phyloP scores from a whole-genome alignment of 2,888 invertebrate species.

The Pyrrhosoma nymphula region DNA sequence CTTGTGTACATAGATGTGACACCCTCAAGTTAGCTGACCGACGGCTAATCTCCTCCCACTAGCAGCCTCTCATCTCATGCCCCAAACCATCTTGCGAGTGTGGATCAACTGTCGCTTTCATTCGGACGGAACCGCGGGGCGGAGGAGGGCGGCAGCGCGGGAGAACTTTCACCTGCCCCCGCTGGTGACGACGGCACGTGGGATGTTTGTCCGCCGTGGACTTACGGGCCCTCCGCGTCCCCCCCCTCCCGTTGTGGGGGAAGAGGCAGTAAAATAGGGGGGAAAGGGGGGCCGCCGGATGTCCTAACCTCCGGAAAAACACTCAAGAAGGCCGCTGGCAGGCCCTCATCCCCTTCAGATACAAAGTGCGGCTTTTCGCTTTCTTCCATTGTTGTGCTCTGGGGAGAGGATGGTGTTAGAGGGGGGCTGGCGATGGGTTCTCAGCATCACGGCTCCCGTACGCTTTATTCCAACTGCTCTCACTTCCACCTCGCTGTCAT shows the following conservation, averaged over 20 bases:
- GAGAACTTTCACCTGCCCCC: background rate
- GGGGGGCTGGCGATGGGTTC: background rate
- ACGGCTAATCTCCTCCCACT: background rate
- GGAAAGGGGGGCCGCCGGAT: background rate
- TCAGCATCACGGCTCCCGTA: background rate
- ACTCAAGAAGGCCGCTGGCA: background rate
- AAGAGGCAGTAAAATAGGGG: background rate
- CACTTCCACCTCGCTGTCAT: background rate
- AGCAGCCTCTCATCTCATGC: background rate
- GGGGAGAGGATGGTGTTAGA: background rate
- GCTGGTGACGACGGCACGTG: background rate
- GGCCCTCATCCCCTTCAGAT: background rate
- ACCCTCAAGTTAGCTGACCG: background rate
- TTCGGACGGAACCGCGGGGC: background rate
- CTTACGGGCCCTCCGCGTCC: background rate
- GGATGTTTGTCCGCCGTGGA: background rate
- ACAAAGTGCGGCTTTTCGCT: background rate
- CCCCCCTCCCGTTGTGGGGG: background rate
- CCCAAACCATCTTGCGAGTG: background rate
- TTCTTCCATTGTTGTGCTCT: background rate
- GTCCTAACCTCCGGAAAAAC: slow-evolving; percentile 34
- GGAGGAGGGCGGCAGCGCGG: background rate
- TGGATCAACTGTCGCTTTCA: slow-evolving; percentile 32
- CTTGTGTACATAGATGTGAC: too few species aligned
- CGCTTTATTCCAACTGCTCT: background rate